These are phyloP conservation scores for Chelonus insularis DNA, from an alignment of 1,140 invertebrate genomes.

Conservation along the genomic window DNA sequence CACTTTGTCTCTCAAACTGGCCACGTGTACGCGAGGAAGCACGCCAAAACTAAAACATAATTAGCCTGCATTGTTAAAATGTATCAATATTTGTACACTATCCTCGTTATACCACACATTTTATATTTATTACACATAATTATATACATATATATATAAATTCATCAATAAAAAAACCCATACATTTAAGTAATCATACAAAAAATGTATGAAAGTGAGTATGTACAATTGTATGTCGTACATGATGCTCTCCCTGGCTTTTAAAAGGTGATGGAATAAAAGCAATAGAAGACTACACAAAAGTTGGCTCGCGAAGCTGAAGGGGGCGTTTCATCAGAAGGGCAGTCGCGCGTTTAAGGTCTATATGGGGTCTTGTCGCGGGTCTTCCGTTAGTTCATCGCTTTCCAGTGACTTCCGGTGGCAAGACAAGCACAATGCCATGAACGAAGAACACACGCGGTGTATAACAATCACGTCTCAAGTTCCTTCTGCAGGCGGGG, in stretches of 20 bases:
- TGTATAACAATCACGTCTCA: slow-evolving; percentile 58
- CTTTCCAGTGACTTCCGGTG: slow-evolving; percentile 60
- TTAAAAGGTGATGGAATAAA: neutral
- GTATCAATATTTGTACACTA: slow-evolving; percentile 59
- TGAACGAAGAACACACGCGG: slow-evolving; percentile 48
- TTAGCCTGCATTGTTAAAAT: slow-evolving; percentile 62
- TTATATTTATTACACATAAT: neutral
- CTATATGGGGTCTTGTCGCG: slow-evolving; percentile 10
- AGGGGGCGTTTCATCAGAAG: neutral
- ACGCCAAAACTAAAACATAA: slow-evolving; percentile 57
- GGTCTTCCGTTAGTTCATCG: slow-evolving; percentile 58
- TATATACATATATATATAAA: no score
- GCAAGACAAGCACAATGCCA: slow-evolving; percentile 46
- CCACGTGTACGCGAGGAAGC: slow-evolving; percentile 29
- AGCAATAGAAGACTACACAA: no score
- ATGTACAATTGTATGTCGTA: no score
- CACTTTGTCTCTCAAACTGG: slow-evolving; percentile 26
- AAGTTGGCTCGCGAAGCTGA: neutral
- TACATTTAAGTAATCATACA: no score
- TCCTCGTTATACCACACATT: slow-evolving; percentile 39
- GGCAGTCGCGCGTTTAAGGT: neutral
- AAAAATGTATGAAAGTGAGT: no score
- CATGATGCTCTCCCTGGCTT: neutral
- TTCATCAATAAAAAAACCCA: no score
- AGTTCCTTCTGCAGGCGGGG: slow-evolving; percentile 57